Evolutionary conservation across 2,888 invertebrate species (phyloP).

Genomic region (Xestoiulus laeticollis): DNA sequence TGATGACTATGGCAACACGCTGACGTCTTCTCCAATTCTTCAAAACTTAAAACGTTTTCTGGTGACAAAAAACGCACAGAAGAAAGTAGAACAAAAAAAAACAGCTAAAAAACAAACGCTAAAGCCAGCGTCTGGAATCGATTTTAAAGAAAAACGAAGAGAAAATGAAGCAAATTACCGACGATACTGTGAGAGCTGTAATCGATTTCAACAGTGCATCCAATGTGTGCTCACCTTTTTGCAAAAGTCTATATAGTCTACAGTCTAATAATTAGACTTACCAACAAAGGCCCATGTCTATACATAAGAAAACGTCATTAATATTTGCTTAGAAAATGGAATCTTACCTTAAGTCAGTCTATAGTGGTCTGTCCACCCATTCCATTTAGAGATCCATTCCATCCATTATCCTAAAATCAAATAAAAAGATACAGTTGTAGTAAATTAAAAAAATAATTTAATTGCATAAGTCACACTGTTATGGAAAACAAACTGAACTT

Average conservation of each 20-base stretch:
- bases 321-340: no score
- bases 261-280: not conserved
- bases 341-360: no score
- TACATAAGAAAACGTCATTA: no score
- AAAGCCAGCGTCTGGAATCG: not conserved
- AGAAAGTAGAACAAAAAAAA: not conserved
- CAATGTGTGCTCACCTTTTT: not conserved
- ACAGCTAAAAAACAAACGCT: not conserved
- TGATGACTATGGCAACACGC: not conserved
- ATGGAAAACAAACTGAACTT: no score
- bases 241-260: not conserved
- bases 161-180: constrained; percentile 4
- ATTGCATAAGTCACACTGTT: no score
- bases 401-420: no score
- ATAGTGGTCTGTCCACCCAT: no score
- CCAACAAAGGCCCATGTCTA: not conserved
- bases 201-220: not conserved
- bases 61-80: not conserved
- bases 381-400: no score
- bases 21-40: not conserved
- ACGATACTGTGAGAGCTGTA: not conserved
- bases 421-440: no score
- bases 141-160: constrained; percentile 12
- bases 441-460: no score
- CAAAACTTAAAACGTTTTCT: not conserved